phyloP scores from a whole-genome alignment of 2,888 invertebrate species.

The Choreutis nemorana region DNA sequence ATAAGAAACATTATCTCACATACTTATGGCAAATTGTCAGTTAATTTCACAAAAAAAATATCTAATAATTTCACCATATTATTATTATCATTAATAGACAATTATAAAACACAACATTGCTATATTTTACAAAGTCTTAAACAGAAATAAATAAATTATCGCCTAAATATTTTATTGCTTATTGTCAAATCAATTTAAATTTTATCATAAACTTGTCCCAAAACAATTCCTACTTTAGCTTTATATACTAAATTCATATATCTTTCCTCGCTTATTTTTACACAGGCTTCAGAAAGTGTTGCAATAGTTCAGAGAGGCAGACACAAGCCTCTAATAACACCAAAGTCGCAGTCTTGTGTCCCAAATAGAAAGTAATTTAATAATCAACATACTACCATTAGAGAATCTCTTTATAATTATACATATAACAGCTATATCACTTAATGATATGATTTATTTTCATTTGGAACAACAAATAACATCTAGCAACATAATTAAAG shows the following conservation, averaged over 20 bases:
- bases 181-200: conserved; percentile 58
- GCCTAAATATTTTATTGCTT: conserved; percentile 52
- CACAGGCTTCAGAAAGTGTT: too few species aligned
- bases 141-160: conserved; percentile 62
- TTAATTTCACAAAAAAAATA: conserved; percentile 37
- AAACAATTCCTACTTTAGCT: conserved; percentile 32
- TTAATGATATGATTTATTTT: conserved; percentile 42
- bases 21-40: conserved; percentile 57
- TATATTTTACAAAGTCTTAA: conserved; percentile 60
- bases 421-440: conserved; percentile 26
- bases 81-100: conserved; percentile 31
- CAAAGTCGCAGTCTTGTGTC: too few species aligned
- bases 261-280: too few species aligned
- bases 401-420: too few species aligned
- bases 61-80: conserved; percentile 32
- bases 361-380: too few species aligned
- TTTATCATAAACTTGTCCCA: conserved; percentile 20
- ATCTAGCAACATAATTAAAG: conserved; percentile 9
- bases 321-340: too few species aligned
- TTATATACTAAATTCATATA: conserved; percentile 1
- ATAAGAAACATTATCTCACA: conserved; percentile 59
- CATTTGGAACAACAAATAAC: conserved; percentile 9
- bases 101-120: conserved; percentile 60
- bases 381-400: too few species aligned
- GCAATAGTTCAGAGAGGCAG: too few species aligned